Evolutionary conservation across 1,140 invertebrate species (phyloP).

Genomic region (Chelonus insularis): DNA sequence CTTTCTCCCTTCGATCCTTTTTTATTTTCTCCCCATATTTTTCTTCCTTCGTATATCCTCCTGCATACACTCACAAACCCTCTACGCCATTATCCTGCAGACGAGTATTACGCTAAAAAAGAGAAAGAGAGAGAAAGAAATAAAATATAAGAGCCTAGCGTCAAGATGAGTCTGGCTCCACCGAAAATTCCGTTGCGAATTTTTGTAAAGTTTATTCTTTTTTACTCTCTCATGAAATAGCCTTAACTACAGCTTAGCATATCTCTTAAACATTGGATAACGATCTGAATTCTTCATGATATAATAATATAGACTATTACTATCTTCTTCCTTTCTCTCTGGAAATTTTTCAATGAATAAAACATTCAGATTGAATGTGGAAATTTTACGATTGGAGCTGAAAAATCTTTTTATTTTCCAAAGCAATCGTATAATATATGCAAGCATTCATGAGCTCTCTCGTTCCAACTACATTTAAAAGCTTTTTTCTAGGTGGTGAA

Average conservation of each 20-base stretch:
- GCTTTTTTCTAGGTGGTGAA: neutral
- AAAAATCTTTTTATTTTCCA: constrained; percentile 17
- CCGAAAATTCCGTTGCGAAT: constrained; percentile 23
- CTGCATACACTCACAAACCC: neutral
- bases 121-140: no score
- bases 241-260: neutral
- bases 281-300: constrained; percentile 8
- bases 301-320: neutral
- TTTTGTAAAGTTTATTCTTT: constrained; percentile 9
- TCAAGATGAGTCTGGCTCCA: constrained; percentile 4
- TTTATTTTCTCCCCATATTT: constrained; percentile 23
- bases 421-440: constrained; percentile 17
- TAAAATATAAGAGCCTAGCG: neutral
- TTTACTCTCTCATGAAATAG: neutral
- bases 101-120: no score
- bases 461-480: neutral
- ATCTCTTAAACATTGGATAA: constrained; percentile 1
- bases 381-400: constrained; percentile 2
- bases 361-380: constrained; percentile 7
- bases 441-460: constrained; percentile 10
- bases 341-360: neutral
- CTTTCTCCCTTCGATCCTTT: constrained; percentile 27
- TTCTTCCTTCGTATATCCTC: constrained; percentile 22
- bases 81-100: neutral
- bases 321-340: neutral